Evolutionary conservation across 1,140 invertebrate species (phyloP), one percentile per base, ranked within the genome.

Genomic region (Trachymyrmex septentrionalis): DNA sequence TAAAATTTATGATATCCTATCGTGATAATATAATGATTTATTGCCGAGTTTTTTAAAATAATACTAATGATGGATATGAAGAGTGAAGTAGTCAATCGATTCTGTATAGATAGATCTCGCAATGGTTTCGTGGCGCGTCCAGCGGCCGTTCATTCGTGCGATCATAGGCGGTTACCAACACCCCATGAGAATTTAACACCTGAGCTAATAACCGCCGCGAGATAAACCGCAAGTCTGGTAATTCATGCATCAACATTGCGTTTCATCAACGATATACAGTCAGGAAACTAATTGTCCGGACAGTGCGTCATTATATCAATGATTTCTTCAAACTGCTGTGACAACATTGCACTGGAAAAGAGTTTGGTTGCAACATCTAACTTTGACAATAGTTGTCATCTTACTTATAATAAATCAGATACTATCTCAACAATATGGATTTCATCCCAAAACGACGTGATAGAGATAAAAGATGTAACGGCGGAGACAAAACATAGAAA

Each of bases 171-270:
- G 67, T 73, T 84, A 75, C 24, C 53, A 48, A 59, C 44, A 50
- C 19, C 69, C 9, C 80, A 63, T 84, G 80, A 84, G 80, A 84
- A 84, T 50, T 61, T 24, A 27, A n/a, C 80, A 84, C 55, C 55
- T 84, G 69, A 6, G 19, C 44, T 75, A 75, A 84, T 34, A 50
- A 61, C 19, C 19, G 5, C 19, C 27, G 9, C 38, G 57, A 84
- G 69, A 73, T 75, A 73, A 84, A 84, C 38, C 24, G 63, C 53
- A 50, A 12, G 38, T 61, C 24, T 53, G 24, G 0, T 38, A 38
- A 38, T 48, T 75, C 24, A 82, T 72, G 38, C 80, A 72, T 55
- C 50, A 38, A 69, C 10, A 71, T 6, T 6, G 27, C 10, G 4
- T 24, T 16, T 16, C 48, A 9, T 1, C 21, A 38, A 16, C 14